Conservation (phyloP, 2,888 invertebrate genomes). For the Sinodicranocentrus sp. region DNA sequence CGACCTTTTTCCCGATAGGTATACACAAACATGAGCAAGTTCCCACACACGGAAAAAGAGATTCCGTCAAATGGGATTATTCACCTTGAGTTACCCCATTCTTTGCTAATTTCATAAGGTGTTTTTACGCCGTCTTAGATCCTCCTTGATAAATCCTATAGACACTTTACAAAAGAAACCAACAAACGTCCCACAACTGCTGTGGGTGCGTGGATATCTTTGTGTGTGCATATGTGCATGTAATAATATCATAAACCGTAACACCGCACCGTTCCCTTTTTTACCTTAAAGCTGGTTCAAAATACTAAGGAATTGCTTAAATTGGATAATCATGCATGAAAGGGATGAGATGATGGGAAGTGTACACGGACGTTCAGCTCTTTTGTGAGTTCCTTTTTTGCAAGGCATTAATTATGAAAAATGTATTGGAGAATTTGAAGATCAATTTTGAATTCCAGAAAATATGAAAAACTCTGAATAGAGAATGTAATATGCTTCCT, state of each 20-base stretch:
- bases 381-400: too few species aligned
- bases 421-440: too few species aligned
- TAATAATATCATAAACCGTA: constrained; percentile 9
- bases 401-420: too few species aligned
- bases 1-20: constrained; percentile 14
- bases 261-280: neutral
- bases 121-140: constrained; percentile 24
- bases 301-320: constrained; percentile 35
- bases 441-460: too few species aligned
- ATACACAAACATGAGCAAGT: constrained; percentile 40
- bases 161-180: neutral
- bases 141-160: neutral
- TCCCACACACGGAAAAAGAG: constrained; percentile 62
- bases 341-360: too few species aligned
- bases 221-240: neutral
- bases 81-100: constrained; percentile 62
- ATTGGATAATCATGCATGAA: constrained; percentile 65
- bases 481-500: too few species aligned
- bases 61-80: constrained; percentile 60
- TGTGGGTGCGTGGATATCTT: neutral
- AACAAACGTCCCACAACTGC: neutral
- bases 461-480: too few species aligned
- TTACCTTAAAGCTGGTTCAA: constrained; percentile 6
- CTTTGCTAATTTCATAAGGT: constrained; percentile 58
- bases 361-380: too few species aligned